Evolutionary conservation across 2,797 vertebrate species (phyloP).

Genomic region (Cephalopachus bancanus): DNA sequence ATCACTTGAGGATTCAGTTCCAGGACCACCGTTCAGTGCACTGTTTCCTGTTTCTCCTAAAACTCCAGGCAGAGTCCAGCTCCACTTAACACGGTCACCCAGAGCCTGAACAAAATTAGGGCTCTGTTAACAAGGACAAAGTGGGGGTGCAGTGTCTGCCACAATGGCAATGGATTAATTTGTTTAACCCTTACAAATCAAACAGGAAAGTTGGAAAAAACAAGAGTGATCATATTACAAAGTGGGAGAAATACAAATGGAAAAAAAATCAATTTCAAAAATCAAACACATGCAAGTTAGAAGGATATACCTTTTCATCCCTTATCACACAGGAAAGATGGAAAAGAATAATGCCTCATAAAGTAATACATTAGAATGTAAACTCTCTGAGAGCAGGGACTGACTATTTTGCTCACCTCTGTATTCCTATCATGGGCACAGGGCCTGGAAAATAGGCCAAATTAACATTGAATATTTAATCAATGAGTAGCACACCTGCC

Average conservation of each 20-base stretch:
- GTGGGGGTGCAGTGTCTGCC: not conserved
- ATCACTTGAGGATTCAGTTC: not conserved
- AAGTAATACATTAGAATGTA: not conserved
- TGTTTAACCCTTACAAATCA: not conserved
- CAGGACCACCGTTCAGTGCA: not conserved
- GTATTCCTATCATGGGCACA: not conserved
- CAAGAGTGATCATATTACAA: not conserved
- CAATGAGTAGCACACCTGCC: not conserved
- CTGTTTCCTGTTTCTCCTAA: not conserved
- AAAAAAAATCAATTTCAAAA: conserved; percentile 48
- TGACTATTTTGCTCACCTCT: not conserved
- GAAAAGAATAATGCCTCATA: not conserved
- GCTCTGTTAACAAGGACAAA: not conserved
- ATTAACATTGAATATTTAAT: not conserved
- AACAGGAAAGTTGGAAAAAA: conserved; percentile 20
- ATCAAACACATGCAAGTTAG: not conserved
- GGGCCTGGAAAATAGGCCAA: not conserved
- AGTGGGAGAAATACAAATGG: conserved; percentile 12
- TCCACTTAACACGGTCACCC: not conserved
- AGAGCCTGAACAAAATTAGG: not conserved
- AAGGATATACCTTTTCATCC: not conserved
- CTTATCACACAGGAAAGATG: not conserved
- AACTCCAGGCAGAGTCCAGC: not conserved
- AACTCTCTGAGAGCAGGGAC: not conserved
- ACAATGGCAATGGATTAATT: not conserved